Conservation (phyloP, 2,113 vertebrate species). For the Carollia perspicillata region DNA sequence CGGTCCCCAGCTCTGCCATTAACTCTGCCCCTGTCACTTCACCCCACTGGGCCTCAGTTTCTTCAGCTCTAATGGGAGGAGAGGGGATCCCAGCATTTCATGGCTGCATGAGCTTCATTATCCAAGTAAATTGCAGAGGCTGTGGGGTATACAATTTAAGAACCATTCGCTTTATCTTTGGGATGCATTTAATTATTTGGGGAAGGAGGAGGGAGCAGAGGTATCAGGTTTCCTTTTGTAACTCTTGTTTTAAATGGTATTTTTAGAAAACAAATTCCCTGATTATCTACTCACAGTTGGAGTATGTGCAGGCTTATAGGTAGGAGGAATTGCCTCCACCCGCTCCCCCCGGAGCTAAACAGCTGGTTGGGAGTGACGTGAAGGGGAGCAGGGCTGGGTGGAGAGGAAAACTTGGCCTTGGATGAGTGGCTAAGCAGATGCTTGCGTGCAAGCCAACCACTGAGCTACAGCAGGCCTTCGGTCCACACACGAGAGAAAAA, state of each 20-base stretch:
- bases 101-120: not conserved
- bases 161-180: not conserved
- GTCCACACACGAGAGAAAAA: not conserved
- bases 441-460: not conserved
- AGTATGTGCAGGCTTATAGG: not conserved
- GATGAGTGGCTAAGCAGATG: not conserved
- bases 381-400: no score
- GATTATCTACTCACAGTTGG: not conserved
- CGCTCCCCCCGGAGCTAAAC: not conserved
- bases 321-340: fast-evolving
- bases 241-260: not conserved
- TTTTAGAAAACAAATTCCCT: not conserved
- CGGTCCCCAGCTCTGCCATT: not conserved
- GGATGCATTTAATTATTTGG: not conserved
- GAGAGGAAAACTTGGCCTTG: not conserved
- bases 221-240: not conserved
- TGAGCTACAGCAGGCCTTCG: not conserved
- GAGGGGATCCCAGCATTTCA: not conserved
- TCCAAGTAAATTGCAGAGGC: not conserved
- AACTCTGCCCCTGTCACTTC: not conserved
- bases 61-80: not conserved
- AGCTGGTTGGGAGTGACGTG: not conserved
- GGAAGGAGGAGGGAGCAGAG: not conserved
- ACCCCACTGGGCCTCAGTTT: not conserved
- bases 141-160: not conserved